Base-by-base conservation (phyloP, 2,797 vertebrate species). In the Mus minutoides region DNA sequence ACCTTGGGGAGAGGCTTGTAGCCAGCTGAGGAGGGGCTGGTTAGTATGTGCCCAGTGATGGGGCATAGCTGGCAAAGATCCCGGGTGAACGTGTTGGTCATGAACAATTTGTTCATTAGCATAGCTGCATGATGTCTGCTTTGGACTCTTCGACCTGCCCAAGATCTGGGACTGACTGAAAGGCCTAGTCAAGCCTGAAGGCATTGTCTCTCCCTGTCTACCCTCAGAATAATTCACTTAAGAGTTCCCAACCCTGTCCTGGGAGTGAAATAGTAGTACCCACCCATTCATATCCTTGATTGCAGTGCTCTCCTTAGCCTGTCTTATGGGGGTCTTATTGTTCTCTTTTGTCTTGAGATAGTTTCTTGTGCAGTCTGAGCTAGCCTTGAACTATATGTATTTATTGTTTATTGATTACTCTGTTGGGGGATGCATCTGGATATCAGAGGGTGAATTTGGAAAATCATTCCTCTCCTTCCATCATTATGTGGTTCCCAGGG, bases 81-180 rank as follows among this genome's bases (percentile, higher is more conserved):
- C 52, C 79, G 58, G 76, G 29, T 90, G 52, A 64, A 64, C 94
- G 62, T 87, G 34, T 82, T 86, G 71, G 24, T 71, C 43, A 43
- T 34, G 89, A 78, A 88, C 64, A 52, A 31, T 90, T 76, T 95
- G 11, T 56, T 85, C 82, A 84, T 85, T 67, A 94, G 52, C 67
- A 76, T 6, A 92, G 58, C 21, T 92, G 29, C 46, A 4, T 54
- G 84, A 56, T 69, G 21, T 56, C 77, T 79, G 14, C 58, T 29
- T 9, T 96, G 87, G n/a, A 95, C 58, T 96, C 88, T 87, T 83
- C 82, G 56, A 84, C 34, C 46, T 96, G 46, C 31, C 8, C 13
- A 64, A 86, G 58, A 64, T 9, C 82, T 92, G 56, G 85, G n/a
- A 86, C 93, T 46, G 14, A 90, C 12, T 64, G n/a, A 85, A 21